These are phyloP conservation scores for Tachysurus fulvidraco DNA, from an alignment of 2,113 vertebrate genomes.

Conservation along the genomic window DNA sequence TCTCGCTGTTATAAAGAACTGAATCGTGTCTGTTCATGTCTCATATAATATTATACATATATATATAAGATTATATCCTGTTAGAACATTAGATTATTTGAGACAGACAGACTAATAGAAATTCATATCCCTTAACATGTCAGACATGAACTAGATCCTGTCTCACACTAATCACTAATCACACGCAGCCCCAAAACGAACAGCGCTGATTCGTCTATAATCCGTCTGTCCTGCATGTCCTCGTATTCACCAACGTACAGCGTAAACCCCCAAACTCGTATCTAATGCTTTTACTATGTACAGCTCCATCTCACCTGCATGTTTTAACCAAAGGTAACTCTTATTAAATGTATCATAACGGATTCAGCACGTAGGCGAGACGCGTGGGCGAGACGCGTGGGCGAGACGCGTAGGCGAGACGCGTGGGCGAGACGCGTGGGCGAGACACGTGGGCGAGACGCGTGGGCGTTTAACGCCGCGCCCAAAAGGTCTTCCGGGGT, in stretches of 20 bases:
- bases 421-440: no score
- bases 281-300: not conserved
- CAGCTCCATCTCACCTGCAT: conserved; percentile 61
- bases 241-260: not conserved
- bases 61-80: not conserved
- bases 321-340: conserved; percentile 60
- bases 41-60: not conserved
- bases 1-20: not conserved
- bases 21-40: not conserved
- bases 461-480: conserved; percentile 25
- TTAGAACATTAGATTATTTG: not conserved
- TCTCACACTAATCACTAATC: no score
- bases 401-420: not conserved
- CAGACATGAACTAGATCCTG: not conserved
- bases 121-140: not conserved
- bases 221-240: not conserved
- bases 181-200: not conserved
- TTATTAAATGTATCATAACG: conserved; percentile 43
- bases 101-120: not conserved
- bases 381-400: conserved; percentile 31
- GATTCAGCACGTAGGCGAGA: not conserved
- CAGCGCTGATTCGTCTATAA: not conserved
- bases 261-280: not conserved
- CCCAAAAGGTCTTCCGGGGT: conserved; percentile 47
- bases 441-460: not conserved